A percentile compares a stretch with the other conserved stretches of the same genome.
phyloP scores from a whole-genome alignment of 2,797 vertebrate genomes.

The Parotocinclus haroldoi region DNA sequence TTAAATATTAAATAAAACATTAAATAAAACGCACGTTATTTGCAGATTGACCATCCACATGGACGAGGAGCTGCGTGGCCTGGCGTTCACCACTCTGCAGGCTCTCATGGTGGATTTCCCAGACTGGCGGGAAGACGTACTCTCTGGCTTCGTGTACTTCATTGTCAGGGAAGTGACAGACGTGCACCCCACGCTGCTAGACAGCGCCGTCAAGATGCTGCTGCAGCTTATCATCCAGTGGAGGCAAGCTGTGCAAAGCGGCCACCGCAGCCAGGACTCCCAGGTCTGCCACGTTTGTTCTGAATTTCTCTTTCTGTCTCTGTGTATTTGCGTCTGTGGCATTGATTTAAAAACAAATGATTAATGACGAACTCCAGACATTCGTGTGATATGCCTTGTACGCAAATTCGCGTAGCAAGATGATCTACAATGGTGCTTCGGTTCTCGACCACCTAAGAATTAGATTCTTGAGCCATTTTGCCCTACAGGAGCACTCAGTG shows the following conservation, averaged over 20 bases:
- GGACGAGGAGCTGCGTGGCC: conserved; percentile 96
- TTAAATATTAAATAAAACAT: no score
- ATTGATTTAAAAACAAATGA: no score
- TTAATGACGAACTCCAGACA: no score
- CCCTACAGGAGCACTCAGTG: no score
- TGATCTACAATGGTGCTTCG: no score
- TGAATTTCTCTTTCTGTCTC: background rate
- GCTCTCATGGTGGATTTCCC: conserved; percentile 96
- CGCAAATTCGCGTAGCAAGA: no score
- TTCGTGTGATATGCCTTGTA: no score
- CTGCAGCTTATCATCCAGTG: conserved; percentile 96
- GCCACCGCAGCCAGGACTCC: conserved; percentile 84
- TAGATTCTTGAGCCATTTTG: no score
- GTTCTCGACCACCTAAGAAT: no score
- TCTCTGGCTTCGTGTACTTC: conserved; percentile 96
- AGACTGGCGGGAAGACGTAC: conserved; percentile 96
- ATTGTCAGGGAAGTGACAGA: conserved; percentile 96
- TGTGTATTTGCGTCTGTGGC: background rate
- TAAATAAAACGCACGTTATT: no score
- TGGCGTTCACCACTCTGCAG: conserved; percentile 97
- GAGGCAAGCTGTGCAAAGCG: conserved; percentile 91
- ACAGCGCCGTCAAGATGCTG: conserved; percentile 97
- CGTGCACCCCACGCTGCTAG: conserved; percentile 90
- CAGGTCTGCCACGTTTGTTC: conserved; percentile 63
- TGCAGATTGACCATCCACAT: conserved; percentile 94